These are phyloP conservation scores for Channallabes apus DNA, from an alignment of 2,797 vertebrate genomes.

Conservation along the genomic window DNA sequence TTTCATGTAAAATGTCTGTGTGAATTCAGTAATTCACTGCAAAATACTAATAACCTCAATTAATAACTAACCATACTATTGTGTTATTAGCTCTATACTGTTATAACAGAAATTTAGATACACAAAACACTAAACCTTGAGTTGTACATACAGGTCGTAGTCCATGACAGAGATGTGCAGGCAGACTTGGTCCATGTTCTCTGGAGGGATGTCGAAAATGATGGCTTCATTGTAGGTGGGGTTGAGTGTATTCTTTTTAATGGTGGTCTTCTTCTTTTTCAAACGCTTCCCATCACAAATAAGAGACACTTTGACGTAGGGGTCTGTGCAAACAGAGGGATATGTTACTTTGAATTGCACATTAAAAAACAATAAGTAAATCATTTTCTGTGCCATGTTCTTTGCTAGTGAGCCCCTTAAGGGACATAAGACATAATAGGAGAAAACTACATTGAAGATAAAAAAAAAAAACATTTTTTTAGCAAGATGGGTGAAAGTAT, in stretches of 20 bases:
- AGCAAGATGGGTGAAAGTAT: too few relatives aligned
- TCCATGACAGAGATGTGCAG: constrained; percentile 98
- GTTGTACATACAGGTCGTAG: constrained; percentile 86
- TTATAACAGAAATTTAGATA: not conserved
- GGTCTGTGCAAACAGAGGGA: constrained; percentile 73
- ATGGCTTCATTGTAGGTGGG: constrained; percentile 98
- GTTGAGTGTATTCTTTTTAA: constrained; percentile 97
- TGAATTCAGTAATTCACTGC: not conserved
- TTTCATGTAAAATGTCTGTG: not conserved
- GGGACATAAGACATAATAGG: too few relatives aligned
- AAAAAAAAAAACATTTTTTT: too few relatives aligned
- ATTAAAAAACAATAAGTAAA: not conserved
- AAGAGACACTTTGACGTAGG: constrained; percentile 96
- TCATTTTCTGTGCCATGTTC: not conserved
- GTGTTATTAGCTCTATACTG: not conserved
- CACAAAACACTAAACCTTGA: not conserved
- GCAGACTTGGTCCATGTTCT: constrained; percentile 98
- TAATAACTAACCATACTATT: not conserved
- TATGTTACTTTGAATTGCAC: not conserved
- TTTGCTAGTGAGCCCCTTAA: too few relatives aligned
- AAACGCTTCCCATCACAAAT: constrained; percentile 92
- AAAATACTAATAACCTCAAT: not conserved
- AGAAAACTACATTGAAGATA: too few relatives aligned
- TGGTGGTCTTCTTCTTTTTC: constrained; percentile 99
- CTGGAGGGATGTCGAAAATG: constrained; percentile 98